Evolutionary conservation across 2,113 vertebrate species (phyloP).

Genomic region (Chascanopsetta lugubris): DNA sequence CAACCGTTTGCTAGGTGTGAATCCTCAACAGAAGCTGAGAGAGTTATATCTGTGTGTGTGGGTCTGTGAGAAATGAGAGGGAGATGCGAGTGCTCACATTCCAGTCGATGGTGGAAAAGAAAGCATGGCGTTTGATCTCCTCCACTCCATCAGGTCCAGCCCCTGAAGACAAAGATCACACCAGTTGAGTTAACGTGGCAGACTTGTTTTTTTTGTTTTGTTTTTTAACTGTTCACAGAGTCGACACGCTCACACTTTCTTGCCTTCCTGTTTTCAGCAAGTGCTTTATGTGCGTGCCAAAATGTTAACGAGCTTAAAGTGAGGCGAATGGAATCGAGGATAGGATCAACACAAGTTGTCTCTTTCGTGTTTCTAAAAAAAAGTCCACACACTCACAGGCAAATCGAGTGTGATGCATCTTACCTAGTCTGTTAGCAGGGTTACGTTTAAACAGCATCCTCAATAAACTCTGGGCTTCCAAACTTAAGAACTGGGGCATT

Average conservation of each 20-base stretch:
- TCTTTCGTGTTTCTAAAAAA: neutral
- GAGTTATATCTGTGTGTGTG: constrained; percentile 41
- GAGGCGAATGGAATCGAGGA: neutral
- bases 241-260: constrained; percentile 37
- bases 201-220: constrained; percentile 5
- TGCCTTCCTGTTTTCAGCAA: constrained; percentile 11
- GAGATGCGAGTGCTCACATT: constrained; percentile 86
- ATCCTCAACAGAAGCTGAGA: constrained; percentile 68
- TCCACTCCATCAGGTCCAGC: constrained; percentile 95
- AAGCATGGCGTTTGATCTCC: constrained; percentile 96
- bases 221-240: constrained; percentile 45
- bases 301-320: constrained; percentile 40
- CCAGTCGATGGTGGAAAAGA: constrained; percentile 98
- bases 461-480: constrained; percentile 96
- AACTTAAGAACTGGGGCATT: constrained; percentile 97
- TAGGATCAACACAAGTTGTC: neutral
- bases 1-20: constrained; percentile 76
- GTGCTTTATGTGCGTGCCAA: constrained; percentile 37
- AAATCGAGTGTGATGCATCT: constrained; percentile 33
- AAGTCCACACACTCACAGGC: constrained; percentile 1
- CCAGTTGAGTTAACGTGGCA: constrained; percentile 46
- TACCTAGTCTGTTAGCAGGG: constrained; percentile 95
- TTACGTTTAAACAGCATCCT: constrained; percentile 98
- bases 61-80: constrained; percentile 30
- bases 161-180: constrained; percentile 79